A percentile compares a stretch with the other conserved stretches of the same genome.
phyloP scores from a whole-genome alignment of 1,140 invertebrate genomes.

The Camponotus vicinus region DNA sequence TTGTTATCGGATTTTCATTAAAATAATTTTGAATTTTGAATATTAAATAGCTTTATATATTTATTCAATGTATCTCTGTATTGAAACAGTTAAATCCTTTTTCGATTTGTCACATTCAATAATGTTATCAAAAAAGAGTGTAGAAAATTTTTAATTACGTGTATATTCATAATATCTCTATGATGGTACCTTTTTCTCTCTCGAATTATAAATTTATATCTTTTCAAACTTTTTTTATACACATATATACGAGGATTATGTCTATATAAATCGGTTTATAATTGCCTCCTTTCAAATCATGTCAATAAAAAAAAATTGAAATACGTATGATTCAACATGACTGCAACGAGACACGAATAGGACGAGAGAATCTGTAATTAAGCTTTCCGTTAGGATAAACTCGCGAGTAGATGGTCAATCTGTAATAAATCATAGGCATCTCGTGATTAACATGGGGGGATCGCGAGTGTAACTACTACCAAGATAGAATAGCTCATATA shows the following conservation, averaged over 20 bases:
- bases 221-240: not conserved
- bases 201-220: slow-evolving; percentile 10
- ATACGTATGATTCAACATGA: not conserved
- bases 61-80: not conserved
- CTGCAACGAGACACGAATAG: not conserved
- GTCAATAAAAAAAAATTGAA: not conserved
- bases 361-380: not conserved
- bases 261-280: not conserved
- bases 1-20: too few relatives aligned
- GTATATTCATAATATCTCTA: not conserved
- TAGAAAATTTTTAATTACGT: not conserved
- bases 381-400: slow-evolving; percentile 18
- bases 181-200: not conserved
- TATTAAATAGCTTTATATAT: slow-evolving; percentile 5
- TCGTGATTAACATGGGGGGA: slow-evolving; percentile 48
- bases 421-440: slow-evolving; percentile 39
- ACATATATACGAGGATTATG: not conserved
- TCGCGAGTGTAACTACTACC: not conserved
- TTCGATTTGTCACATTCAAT: not conserved
- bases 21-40: too few relatives aligned
- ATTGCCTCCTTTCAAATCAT: not conserved
- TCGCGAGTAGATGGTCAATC: slow-evolving; percentile 24
- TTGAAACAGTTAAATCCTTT: not conserved
- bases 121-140: not conserved
- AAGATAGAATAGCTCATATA: slow-evolving; percentile 1